Evolutionary conservation across 2,888 invertebrate species (phyloP), one percentile per base, ranked within the genome.

Genomic region (Philereme transversata): DNA sequence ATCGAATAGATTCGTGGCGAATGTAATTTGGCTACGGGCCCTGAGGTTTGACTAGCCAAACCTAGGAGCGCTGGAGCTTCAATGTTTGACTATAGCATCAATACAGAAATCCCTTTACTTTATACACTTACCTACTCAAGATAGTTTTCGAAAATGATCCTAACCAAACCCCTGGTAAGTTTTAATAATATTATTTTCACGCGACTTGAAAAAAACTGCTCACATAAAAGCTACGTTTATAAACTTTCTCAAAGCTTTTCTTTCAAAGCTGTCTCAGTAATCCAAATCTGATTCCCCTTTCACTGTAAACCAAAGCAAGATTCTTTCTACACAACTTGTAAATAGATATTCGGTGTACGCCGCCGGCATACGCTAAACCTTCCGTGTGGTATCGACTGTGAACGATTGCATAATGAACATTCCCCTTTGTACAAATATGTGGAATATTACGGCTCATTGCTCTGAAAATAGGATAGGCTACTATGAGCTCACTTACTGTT

Each of bases 311-410:
- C 52, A 52, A 52, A 52, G 44, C 44, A 36, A 44, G 44, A 8
- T 52, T n/a, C 43, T 35, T 51, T 44, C 11, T 10, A 35, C 44
- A 44, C 34, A 52, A 52, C 34, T 45, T 38, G 57, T 50, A 38
- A 55, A 51, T 57, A 40, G 50, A 44, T 56, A 49, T 57, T 45
- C 45, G 33, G 49, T 35, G 50, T 51, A 51, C 44, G 57, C 57
- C 38, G 22, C 33, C 33, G 50, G 57, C n/a, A 22, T 22, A 45
- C 45, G 22, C 6, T 5, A 45, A 22, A 2, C 6, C 11, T 45
- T 5, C 4, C 45, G 45, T 45, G 45, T 45, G 40, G 40, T 7
- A 7, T 7, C 8, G 45, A 7, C 45, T 22, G 3, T 22, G 7
- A 22, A 45, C 11, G 5, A 6, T 45, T 40, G 6, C 7, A 5